A percentile compares a stretch with the other conserved stretches of the same genome.
Evolutionary conservation across 2,888 invertebrate genomes (phyloP).

Genomic region (Sphinx pinastri): DNA sequence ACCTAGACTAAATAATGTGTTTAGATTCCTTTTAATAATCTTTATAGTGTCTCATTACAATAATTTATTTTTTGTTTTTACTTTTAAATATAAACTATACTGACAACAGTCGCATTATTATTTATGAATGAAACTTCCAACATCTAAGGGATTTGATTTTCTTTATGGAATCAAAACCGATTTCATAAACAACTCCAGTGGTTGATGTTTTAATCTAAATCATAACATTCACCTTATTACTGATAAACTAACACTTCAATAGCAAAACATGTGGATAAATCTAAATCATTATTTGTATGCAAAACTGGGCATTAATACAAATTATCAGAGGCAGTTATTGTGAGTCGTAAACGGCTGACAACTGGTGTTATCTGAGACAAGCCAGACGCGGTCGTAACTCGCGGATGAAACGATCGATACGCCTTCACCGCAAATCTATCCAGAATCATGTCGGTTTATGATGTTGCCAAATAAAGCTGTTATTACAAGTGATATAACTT

Average conservation of each 20-base stretch:
- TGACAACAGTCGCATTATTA: no score
- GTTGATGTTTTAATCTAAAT: background rate
- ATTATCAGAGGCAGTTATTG: constrained; percentile 41
- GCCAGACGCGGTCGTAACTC: constrained; percentile 52
- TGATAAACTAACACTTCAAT: constrained; percentile 2
- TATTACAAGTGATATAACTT: constrained; percentile 39
- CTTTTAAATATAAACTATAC: no score
- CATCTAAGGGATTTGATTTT: no score
- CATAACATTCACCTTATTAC: background rate
- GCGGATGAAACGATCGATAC: constrained; percentile 49
- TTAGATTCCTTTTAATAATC: no score
- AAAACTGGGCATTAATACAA: constrained; percentile 37
- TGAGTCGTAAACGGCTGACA: constrained; percentile 49
- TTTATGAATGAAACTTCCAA: no score
- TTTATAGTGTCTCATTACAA: no score
- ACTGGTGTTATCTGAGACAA: constrained; percentile 55
- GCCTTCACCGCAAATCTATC: constrained; percentile 51
- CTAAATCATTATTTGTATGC: constrained; percentile 38
- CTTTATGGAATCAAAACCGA: no score
- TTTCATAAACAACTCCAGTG: no score
- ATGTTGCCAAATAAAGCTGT: constrained; percentile 52
- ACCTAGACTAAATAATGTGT: no score
- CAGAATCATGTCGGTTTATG: constrained; percentile 54
- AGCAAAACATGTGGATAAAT: background rate
- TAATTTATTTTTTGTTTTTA: no score